A percentile compares a stretch with the other conserved stretches of the same genome.
Evolutionary conservation across 2,888 invertebrate species (phyloP).

Genomic region (Andrena minutula): DNA sequence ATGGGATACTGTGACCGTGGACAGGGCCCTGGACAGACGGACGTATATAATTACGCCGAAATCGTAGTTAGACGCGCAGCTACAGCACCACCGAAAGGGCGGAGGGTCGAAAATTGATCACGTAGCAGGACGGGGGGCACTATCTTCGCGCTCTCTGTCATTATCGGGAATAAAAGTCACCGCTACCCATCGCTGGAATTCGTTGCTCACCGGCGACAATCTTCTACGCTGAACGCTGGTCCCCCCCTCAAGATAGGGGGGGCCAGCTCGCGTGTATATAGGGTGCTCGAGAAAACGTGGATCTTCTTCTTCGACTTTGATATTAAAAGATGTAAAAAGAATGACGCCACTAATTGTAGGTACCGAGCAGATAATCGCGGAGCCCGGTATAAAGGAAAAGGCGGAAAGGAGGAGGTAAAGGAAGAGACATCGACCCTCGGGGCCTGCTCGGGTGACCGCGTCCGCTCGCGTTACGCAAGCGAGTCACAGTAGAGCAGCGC

Average conservation of each 20-base stretch:
- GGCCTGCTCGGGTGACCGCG: constrained; percentile 70
- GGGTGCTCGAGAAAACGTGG: not conserved
- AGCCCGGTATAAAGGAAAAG: not conserved
- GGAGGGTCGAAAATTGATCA: constrained; percentile 83
- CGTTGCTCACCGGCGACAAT: constrained; percentile 79
- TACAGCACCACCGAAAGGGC: constrained; percentile 49
- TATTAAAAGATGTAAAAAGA: no score
- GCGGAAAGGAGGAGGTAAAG: constrained; percentile 40
- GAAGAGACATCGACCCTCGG: constrained; percentile 44
- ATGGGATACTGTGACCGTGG: constrained; percentile 75
- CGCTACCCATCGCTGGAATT: constrained; percentile 78
- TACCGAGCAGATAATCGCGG: constrained; percentile 2
- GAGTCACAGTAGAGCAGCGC: constrained; percentile 65
- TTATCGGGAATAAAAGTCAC: constrained; percentile 85
- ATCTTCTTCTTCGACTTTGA: not conserved
- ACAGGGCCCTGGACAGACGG: constrained; percentile 73
- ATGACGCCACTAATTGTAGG: not conserved
- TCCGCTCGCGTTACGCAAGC: constrained; percentile 67
- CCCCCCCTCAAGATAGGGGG: not conserved
- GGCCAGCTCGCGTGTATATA: not conserved
- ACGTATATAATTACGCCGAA: constrained; percentile 84
- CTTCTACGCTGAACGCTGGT: constrained; percentile 54
- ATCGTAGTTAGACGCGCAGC: constrained; percentile 78
- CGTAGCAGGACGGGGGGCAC: constrained; percentile 76
- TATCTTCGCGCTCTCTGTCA: constrained; percentile 79